phyloP scores from a whole-genome alignment of 2,113 vertebrate genomes.

The Tamias sibiricus region DNA sequence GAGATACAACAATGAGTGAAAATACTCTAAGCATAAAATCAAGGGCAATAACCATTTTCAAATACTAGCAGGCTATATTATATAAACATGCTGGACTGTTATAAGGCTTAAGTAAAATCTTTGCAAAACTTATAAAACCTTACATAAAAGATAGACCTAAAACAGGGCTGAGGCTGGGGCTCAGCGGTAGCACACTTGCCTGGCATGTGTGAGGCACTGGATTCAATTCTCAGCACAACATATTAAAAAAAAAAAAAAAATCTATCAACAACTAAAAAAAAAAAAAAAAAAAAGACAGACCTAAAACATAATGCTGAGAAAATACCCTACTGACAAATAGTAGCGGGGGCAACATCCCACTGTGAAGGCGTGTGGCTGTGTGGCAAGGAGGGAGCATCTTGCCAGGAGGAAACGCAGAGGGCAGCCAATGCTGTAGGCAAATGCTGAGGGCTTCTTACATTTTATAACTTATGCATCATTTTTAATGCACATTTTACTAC shows the following conservation, averaged over 20 bases:
- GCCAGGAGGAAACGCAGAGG: background rate
- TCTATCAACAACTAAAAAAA: too few relatives aligned
- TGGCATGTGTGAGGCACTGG: too few relatives aligned
- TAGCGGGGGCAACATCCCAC: fast-evolving
- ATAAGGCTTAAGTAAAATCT: background rate
- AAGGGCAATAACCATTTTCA: background rate
- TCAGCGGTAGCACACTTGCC: too few relatives aligned
- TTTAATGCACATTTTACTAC: background rate
- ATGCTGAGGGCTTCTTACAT: too few relatives aligned
- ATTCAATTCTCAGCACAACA: too few relatives aligned
- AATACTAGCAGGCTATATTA: background rate
- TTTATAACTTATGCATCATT: background rate
- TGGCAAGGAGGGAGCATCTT: fast-evolving
- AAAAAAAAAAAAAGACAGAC: background rate
- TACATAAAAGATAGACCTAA: background rate
- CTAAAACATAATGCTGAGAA: background rate
- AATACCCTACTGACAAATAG: background rate
- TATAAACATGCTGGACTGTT: background rate
- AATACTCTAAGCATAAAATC: background rate
- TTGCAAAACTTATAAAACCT: background rate
- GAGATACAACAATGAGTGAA: background rate
- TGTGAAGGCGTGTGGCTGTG: too few relatives aligned
- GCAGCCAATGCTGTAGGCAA: background rate
- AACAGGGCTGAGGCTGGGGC: too few relatives aligned
- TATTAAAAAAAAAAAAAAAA: too few relatives aligned